Evolutionary conservation across 2,797 vertebrate genomes (phyloP).

Genomic region (Chrysocyon brachyurus): DNA sequence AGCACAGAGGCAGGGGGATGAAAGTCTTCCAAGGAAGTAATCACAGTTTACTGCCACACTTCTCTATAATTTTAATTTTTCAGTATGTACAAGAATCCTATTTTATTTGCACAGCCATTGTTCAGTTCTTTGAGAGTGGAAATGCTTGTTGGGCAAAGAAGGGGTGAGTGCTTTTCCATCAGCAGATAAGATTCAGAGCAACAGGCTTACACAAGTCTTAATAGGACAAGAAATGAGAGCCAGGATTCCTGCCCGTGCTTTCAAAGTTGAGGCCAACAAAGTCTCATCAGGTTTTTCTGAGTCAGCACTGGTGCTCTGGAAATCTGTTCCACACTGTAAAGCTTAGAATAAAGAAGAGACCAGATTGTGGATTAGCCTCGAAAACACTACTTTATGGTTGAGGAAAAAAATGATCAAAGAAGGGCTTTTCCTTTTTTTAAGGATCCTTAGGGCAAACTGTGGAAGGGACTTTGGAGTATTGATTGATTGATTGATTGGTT

Average conservation of each 20-base stretch:
- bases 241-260: constrained; percentile 9
- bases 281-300: constrained; percentile 56
- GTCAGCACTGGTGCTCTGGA: constrained; percentile 50
- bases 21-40: background rate
- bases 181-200: background rate
- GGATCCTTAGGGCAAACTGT: background rate
- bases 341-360: background rate
- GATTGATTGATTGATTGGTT: background rate
- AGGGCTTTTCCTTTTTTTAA: background rate
- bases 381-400: constrained; percentile 36
- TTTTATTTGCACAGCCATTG: background rate
- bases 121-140: constrained; percentile 23
- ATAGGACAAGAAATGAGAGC: background rate
- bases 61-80: constrained; percentile 4
- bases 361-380: background rate
- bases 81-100: background rate
- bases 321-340: constrained; percentile 24
- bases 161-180: background rate
- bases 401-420: background rate
- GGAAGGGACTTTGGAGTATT: background rate
- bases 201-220: background rate
- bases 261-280: background rate
- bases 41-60: background rate
- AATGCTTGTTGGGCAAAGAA: background rate
- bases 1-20: background rate